These are phyloP conservation scores for Oriolus oriolus DNA, from an alignment of 2,113 vertebrate species.

Conservation along the genomic window DNA sequence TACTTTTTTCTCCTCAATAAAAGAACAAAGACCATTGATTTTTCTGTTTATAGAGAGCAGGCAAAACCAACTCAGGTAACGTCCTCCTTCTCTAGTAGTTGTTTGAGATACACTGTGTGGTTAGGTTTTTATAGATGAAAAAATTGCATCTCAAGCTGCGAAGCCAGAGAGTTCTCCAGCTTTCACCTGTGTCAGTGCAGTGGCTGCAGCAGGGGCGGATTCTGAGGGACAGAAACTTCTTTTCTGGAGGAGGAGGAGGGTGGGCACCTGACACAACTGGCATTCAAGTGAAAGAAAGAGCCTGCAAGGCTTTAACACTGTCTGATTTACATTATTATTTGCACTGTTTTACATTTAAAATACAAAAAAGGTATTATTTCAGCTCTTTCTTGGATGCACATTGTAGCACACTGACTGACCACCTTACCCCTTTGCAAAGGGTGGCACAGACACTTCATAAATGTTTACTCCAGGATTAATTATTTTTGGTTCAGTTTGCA, in stretches of 20 bases:
- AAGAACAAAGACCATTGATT: conserved; percentile 53
- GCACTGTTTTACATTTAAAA: not conserved
- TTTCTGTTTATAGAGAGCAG: conserved; percentile 48
- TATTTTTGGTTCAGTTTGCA: not conserved
- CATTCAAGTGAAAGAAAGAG: not conserved
- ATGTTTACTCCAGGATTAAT: not conserved
- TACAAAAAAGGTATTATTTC: not conserved
- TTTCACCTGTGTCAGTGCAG: not conserved
- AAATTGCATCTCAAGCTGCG: not conserved
- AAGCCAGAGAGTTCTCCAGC: not conserved
- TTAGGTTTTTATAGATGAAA: not conserved
- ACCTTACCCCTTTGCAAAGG: not conserved
- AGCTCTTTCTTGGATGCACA: not conserved
- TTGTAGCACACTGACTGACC: not conserved
- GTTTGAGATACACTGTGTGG: not conserved
- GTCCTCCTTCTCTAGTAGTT: not conserved
- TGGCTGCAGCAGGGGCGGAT: not conserved
- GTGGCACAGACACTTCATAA: not conserved
- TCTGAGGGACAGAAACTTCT: not conserved
- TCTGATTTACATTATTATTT: not conserved
- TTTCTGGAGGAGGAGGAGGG: not conserved
- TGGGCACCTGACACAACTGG: not conserved
- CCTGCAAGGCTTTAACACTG: not conserved
- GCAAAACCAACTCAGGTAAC: not conserved
- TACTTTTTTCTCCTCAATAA: not conserved